phyloP scores from a whole-genome alignment of 92 coral and sea anemone species.

The Phymanthus crucifer region DNA sequence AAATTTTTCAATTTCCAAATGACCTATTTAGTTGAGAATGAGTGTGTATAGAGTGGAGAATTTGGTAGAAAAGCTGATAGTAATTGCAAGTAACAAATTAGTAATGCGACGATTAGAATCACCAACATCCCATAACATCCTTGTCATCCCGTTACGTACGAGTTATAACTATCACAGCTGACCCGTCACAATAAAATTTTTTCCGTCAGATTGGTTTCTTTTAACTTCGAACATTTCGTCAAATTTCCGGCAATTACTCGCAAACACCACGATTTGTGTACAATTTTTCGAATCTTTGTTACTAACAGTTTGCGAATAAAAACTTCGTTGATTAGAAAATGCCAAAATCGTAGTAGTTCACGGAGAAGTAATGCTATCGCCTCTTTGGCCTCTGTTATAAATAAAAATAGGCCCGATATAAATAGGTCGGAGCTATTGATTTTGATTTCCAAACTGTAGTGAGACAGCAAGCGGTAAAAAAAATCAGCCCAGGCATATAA shows the following conservation, averaged over 20 bases:
- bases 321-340: not conserved
- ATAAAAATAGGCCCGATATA: not conserved
- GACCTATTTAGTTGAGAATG: too few relatives aligned
- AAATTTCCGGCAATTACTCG: not conserved
- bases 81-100: not conserved
- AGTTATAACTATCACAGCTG: not conserved
- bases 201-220: not conserved
- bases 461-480: not conserved
- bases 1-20: too few relatives aligned
- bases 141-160: not conserved
- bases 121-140: not conserved
- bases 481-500: too few relatives aligned
- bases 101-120: not conserved
- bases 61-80: too few relatives aligned
- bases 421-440: not conserved
- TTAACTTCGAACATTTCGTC: too few relatives aligned
- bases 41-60: too few relatives aligned
- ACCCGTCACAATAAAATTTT: not conserved
- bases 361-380: too few relatives aligned
- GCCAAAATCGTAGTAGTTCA: not conserved
- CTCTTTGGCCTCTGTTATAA: not conserved
- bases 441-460: not conserved
- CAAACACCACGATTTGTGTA: not conserved
- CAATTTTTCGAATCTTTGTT: not conserved
- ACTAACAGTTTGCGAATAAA: not conserved